Conservation (phyloP, 2,888 invertebrate species). For the Orthosia incerta region DNA sequence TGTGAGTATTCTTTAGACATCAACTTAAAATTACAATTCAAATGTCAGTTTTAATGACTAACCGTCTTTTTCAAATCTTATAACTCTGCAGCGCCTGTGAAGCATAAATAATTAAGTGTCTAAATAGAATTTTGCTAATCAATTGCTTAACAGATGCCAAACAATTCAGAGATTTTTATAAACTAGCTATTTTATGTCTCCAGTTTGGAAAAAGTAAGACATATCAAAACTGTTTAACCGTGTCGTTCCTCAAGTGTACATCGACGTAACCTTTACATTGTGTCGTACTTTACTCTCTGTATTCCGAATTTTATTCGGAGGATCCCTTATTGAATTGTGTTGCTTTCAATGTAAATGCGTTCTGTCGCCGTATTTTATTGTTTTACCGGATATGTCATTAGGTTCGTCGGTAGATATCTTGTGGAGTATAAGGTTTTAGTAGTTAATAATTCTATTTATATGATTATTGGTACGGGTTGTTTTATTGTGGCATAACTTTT, state of each 20-base stretch:
- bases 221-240: neutral
- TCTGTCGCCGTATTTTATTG: constrained; percentile 45
- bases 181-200: neutral
- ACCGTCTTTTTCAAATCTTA: too few relatives aligned
- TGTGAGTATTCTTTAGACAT: neutral
- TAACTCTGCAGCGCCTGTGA: too few relatives aligned
- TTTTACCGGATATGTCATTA: constrained; percentile 33
- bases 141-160: too few relatives aligned
- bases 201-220: neutral
- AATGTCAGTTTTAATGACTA: too few relatives aligned
- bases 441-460: constrained; percentile 32
- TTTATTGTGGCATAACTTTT: constrained; percentile 9
- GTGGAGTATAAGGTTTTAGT: constrained; percentile 1
- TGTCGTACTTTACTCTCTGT: constrained; percentile 1
- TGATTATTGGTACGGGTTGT: neutral
- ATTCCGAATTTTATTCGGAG: constrained; percentile 26
- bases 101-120: too few relatives aligned
- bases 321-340: constrained; percentile 53
- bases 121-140: too few relatives aligned
- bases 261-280: constrained; percentile 17
- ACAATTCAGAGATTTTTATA: too few relatives aligned
- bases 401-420: constrained; percentile 15
- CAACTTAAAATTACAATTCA: too few relatives aligned
- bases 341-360: constrained; percentile 40
- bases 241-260: neutral